These are phyloP conservation scores for Otis tarda DNA, from an alignment of 2,113 vertebrate genomes.

Conservation along the genomic window DNA sequence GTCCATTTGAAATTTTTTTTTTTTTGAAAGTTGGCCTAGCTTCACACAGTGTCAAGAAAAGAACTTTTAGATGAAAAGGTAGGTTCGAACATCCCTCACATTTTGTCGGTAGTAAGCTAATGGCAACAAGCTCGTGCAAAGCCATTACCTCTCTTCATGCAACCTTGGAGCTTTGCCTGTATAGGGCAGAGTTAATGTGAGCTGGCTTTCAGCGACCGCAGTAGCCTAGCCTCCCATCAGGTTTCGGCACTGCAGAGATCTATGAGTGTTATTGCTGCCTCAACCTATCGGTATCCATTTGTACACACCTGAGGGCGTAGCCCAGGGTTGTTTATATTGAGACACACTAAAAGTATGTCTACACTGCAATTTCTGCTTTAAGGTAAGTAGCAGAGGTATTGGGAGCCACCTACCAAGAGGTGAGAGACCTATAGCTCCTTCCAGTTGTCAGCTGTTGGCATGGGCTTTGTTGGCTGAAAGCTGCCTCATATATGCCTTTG, in stretches of 20 bases:
- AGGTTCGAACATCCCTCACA: background rate
- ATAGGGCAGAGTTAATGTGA: background rate
- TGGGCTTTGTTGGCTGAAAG: background rate
- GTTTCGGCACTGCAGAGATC: background rate
- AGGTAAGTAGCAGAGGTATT: background rate
- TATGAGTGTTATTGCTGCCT: rapidly evolving
- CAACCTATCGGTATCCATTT: background rate
- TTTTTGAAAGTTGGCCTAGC: background rate
- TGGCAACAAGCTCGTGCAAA: background rate
- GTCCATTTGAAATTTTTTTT: background rate
- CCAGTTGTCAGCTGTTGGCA: background rate
- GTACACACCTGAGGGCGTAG: background rate
- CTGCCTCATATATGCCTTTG: background rate
- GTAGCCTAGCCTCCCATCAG: background rate
- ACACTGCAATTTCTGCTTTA: background rate
- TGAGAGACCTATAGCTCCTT: rapidly evolving
- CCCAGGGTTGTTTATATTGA: background rate
- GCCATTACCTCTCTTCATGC: background rate
- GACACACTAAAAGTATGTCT: background rate
- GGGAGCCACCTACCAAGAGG: background rate
- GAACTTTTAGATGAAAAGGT: background rate
- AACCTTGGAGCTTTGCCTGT: background rate
- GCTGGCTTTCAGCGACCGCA: background rate
- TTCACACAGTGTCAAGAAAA: background rate
- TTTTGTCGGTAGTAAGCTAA: background rate